Evolutionary conservation across 1,140 invertebrate genomes (phyloP).

Genomic region (Drosophila subpulchrella): DNA sequence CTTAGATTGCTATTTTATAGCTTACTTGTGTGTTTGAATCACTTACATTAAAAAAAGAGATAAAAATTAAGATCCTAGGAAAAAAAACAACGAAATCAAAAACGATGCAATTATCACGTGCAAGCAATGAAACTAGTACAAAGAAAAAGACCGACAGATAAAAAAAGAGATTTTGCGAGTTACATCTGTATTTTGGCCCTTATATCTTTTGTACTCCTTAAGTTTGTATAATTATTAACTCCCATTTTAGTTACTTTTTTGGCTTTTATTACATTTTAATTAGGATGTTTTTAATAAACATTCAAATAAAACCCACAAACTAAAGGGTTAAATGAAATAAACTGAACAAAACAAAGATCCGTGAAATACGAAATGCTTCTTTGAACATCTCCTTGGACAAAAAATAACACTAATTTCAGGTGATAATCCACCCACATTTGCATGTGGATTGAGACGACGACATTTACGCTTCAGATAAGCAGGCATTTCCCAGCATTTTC

Average conservation of each 20-base stretch:
- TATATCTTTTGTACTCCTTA: neutral
- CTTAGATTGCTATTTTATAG: neutral
- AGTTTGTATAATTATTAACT: neutral
- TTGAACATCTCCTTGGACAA: neutral
- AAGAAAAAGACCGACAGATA: conserved; percentile 13
- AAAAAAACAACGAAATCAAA: conserved; percentile 23
- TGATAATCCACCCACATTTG: conserved; percentile 25
- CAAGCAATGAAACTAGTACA: conserved; percentile 77
- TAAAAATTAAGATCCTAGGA: conserved; percentile 28
- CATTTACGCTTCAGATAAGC: neutral
- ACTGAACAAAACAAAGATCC: neutral
- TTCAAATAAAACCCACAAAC: neutral
- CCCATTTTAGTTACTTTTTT: neutral
- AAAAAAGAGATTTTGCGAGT: neutral
- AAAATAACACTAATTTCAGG: neutral
- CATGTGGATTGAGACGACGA: conserved; percentile 6
- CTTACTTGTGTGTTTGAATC: neutral
- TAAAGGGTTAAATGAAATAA: too few relatives aligned
- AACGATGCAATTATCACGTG: conserved; percentile 78
- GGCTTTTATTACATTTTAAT: neutral
- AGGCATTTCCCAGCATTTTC: conserved; percentile 21
- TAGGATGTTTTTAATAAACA: neutral
- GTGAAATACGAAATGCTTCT: neutral
- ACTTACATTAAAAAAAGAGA: conserved; percentile 19
- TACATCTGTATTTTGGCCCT: too few relatives aligned